A percentile compares a stretch with the other conserved stretches of the same genome.
These are phyloP conservation scores for Bucco capensis DNA, from an alignment of 2,113 vertebrate genomes.

Conservation along the genomic window DNA sequence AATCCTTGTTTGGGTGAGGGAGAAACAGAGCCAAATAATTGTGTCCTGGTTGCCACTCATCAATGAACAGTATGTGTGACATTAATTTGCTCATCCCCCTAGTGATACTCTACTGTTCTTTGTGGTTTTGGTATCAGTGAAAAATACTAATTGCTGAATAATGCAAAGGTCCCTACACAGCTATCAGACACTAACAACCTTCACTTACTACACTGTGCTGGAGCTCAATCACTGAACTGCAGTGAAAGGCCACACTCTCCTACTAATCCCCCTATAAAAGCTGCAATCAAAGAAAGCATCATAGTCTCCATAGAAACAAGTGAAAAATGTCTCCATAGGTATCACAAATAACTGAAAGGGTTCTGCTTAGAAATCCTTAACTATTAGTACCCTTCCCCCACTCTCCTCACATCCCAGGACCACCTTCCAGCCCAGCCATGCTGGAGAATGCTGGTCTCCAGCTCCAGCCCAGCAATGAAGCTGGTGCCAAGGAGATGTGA, in stretches of 20 bases:
- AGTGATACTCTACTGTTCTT: not conserved
- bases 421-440: not conserved
- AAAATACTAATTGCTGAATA: not conserved
- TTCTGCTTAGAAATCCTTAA: not conserved
- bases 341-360: not conserved
- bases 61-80: not conserved
- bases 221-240: not conserved
- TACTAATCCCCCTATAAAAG: not conserved
- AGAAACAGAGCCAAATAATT: not conserved
- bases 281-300: not conserved
- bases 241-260: not conserved
- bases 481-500: not conserved
- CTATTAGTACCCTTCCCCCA: not conserved
- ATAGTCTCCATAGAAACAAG: slow-evolving; percentile 39
- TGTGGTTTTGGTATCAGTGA: not conserved
- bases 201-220: not conserved
- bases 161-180: not conserved
- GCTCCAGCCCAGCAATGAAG: not conserved
- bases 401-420: not conserved
- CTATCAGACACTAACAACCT: not conserved
- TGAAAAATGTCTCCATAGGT: not conserved
- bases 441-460: fast-evolving
- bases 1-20: not conserved
- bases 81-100: not conserved
- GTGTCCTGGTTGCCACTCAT: not conserved